These are phyloP conservation scores for Macquaria australasica DNA, from an alignment of 2,113 vertebrate species.

Conservation along the genomic window DNA sequence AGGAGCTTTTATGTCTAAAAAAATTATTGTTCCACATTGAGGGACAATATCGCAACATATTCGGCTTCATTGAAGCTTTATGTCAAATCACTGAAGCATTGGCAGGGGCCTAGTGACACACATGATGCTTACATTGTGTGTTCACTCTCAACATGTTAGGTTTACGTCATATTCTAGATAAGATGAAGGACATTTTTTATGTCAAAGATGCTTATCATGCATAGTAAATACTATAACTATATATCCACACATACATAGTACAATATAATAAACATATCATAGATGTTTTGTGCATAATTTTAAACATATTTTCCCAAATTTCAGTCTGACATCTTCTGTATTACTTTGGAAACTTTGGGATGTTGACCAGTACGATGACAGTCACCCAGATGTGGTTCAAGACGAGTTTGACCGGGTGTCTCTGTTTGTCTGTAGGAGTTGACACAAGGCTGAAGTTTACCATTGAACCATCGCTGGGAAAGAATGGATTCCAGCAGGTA, in stretches of 20 bases:
- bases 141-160: too few species aligned
- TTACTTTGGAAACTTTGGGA: not conserved
- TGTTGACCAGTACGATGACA: not conserved
- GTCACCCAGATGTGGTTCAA: not conserved
- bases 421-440: constrained; percentile 86
- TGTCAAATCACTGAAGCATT: not conserved
- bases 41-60: not conserved
- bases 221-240: too few species aligned
- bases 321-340: not conserved
- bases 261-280: not conserved
- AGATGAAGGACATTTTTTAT: too few species aligned
- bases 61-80: not conserved
- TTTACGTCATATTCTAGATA: too few species aligned
- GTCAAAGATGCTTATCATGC: too few species aligned
- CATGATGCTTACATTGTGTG: too few species aligned
- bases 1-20: not conserved
- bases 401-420: constrained; percentile 1
- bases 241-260: not conserved
- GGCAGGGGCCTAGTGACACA: too few species aligned
- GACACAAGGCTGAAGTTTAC: constrained; percentile 98
- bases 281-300: not conserved
- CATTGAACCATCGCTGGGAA: constrained; percentile 95
- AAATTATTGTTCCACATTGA: not conserved
- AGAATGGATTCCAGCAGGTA: constrained; percentile 99
- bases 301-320: not conserved